Evolutionary conservation across 2,888 invertebrate species (phyloP).

Genomic region (Drosophila cracens): DNA sequence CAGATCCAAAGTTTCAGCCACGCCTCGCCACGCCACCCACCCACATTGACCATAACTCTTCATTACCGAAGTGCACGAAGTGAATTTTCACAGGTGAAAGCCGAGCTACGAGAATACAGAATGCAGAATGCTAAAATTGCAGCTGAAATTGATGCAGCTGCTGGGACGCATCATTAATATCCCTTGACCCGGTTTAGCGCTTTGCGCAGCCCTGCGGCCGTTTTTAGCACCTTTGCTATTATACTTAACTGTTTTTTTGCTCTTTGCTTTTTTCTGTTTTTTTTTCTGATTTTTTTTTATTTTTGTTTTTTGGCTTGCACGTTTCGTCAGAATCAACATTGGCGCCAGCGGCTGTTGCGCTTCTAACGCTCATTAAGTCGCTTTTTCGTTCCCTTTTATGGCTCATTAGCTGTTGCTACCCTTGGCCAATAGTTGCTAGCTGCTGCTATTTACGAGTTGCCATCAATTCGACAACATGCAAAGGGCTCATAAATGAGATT

Average conservation of each 20-base stretch:
- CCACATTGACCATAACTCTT: slow-evolving; percentile 62
- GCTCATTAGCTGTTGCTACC: slow-evolving; percentile 54
- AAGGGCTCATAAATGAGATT: slow-evolving; percentile 51
- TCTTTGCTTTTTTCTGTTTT: not conserved
- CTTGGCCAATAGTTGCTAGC: slow-evolving; percentile 20
- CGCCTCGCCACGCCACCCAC: not conserved
- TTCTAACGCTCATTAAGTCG: slow-evolving; percentile 48
- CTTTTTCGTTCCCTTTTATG: slow-evolving; percentile 42
- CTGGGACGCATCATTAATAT: slow-evolving; percentile 60
- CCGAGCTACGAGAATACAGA: slow-evolving; percentile 5
- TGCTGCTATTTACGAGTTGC: slow-evolving; percentile 42
- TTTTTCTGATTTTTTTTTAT: not conserved
- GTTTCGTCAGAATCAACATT: slow-evolving; percentile 42
- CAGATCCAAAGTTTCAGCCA: slow-evolving; percentile 14
- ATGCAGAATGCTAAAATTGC: slow-evolving; percentile 14
- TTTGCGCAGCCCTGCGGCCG: slow-evolving; percentile 31
- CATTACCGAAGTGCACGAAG: slow-evolving; percentile 62
- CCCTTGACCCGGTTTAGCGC: slow-evolving; percentile 60
- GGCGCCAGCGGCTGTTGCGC: slow-evolving; percentile 37
- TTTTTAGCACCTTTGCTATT: slow-evolving; percentile 48
- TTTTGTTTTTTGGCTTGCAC: not conserved
- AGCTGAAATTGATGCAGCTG: slow-evolving; percentile 36
- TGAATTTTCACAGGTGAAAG: slow-evolving; percentile 36
- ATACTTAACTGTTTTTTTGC: slow-evolving; percentile 7
- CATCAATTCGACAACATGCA: slow-evolving; percentile 62